Evolutionary conservation across 2,888 invertebrate species (phyloP), one percentile per base, ranked within the genome.

Genomic region (Lysandra bellargus): DNA sequence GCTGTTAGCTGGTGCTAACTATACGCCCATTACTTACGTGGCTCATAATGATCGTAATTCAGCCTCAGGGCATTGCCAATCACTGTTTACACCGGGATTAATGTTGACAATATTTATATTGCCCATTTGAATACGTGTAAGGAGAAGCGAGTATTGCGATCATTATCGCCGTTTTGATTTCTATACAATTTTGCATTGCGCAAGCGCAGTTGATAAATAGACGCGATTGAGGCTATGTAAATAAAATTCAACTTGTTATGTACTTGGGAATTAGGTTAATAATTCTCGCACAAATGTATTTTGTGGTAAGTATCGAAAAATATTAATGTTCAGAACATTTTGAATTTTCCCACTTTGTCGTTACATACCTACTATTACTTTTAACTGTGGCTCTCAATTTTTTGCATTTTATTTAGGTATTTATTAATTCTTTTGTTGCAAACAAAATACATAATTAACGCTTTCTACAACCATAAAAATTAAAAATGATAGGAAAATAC

Each of bases 31-130:
- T 69, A 69, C 33, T 69, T 17, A 37, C 9, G 33, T 5, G 33
- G 69, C 69, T n/a, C 74, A 74, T 74, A 74, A 74, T 74, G 44
- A 74, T 74, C 23, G n/a, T 74, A 74, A 74, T 74, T 44, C 12
- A 74, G 74, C 44, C 74, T n/a, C n/a, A 2, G 23, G 73, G n/a
- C 44, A n/a, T 44, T 74, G 74, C 74, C 74, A 74, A 74, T 74
- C 74, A 74, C 44, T 9, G 74, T 44, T 74, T 74, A 44, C 74
- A 44, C 44, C 74, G 44, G 74, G 44, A 74, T 74, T 74, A 44
- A 74, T 74, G 74, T 74, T 74, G 74, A 74, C 74, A 74, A 74
- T 74, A 74, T 74, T 74, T 44, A 74, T 44, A 74, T 74, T 40
- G 12, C 1, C 7, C 17, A 74, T 74, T 74, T 74, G 74, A 74